phyloP scores from a whole-genome alignment of 1,140 invertebrate species.

The Drosophila hydei region DNA sequence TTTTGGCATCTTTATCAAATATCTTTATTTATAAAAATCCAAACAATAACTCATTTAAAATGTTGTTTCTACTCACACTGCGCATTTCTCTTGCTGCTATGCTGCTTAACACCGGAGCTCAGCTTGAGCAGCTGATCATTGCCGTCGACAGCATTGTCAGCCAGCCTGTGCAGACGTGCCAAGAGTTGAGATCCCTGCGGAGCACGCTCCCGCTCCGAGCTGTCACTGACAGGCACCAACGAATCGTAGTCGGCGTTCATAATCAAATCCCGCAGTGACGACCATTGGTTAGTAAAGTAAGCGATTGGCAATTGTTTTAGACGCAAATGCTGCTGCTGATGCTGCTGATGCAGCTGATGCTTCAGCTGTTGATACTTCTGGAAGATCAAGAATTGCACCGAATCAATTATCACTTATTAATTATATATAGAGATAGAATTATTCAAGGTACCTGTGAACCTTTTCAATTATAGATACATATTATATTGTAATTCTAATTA shows the following conservation, averaged over 20 bases:
- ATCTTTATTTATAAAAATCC: too few species aligned
- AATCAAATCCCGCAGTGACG: constrained; percentile 63
- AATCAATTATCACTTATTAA: background rate
- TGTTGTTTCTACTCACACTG: constrained; percentile 64
- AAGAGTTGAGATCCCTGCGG: constrained; percentile 46
- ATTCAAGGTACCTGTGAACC: too few species aligned
- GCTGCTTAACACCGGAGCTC: constrained; percentile 49
- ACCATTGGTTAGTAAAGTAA: constrained; percentile 66
- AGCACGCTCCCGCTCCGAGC: constrained; percentile 36
- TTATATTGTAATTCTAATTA: too few species aligned
- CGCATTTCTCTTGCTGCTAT: constrained; percentile 78
- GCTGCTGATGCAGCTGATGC: constrained; percentile 23
- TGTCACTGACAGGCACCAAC: constrained; percentile 40
- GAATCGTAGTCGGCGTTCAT: constrained; percentile 62
- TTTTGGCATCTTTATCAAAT: background rate
- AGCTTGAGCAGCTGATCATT: constrained; percentile 31
- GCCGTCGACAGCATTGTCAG: constrained; percentile 28
- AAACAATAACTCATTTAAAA: too few species aligned
- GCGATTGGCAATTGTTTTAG: constrained; percentile 31
- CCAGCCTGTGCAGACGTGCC: constrained; percentile 57
- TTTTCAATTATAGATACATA: too few species aligned
- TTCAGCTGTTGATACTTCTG: constrained; percentile 40
- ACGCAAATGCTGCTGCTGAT: constrained; percentile 39
- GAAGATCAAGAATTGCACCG: background rate
- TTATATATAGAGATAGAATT: background rate